A percentile compares a stretch with the other conserved stretches of the same genome.
Evolutionary conservation across 30 jellyfish, hydroid and myxozoan genomes (phyloP).

Genomic region (Hydractinia echinata): DNA sequence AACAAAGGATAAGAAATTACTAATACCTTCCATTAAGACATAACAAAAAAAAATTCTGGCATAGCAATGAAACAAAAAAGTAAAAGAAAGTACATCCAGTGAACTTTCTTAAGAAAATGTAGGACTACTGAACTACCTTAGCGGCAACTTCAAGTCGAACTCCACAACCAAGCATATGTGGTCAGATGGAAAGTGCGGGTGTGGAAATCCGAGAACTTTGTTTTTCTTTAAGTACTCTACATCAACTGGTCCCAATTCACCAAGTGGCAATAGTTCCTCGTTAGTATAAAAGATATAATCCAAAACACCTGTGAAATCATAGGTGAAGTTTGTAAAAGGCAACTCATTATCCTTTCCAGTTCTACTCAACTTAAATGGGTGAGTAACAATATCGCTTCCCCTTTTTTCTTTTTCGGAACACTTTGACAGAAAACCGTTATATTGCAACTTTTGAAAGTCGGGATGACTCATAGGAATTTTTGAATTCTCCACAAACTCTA

Average conservation of each 20-base stretch:
- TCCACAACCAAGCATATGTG: constrained; percentile 83
- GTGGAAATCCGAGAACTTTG: constrained; percentile 90
- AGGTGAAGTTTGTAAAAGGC: constrained; percentile 85
- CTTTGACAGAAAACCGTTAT: constrained; percentile 72
- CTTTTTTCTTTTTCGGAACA: constrained; percentile 60
- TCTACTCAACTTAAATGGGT: constrained; percentile 63
- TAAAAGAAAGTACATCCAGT: no score
- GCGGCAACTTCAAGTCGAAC: constrained; percentile 54
- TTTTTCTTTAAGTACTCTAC: constrained; percentile 67
- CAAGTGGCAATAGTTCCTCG: constrained; percentile 58
- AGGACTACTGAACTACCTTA: constrained; percentile 22
- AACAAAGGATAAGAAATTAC: no score
- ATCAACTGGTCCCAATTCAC: constrained; percentile 81
- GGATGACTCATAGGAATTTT: constrained; percentile 73
- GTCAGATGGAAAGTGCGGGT: constrained; percentile 96
- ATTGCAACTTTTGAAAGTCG: constrained; percentile 73
- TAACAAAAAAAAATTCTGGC: no score
- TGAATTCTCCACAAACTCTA: constrained; percentile 73
- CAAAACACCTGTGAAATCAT: constrained; percentile 81
- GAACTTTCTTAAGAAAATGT: no score
- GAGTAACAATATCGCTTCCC: constrained; percentile 72
- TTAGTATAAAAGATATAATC: constrained; percentile 88
- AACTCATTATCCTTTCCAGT: constrained; percentile 63
- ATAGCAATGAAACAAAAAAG: no score
- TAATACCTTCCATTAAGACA: no score